Evolutionary conservation across 2,797 vertebrate genomes (phyloP).

Genomic region (Morus bassanus): DNA sequence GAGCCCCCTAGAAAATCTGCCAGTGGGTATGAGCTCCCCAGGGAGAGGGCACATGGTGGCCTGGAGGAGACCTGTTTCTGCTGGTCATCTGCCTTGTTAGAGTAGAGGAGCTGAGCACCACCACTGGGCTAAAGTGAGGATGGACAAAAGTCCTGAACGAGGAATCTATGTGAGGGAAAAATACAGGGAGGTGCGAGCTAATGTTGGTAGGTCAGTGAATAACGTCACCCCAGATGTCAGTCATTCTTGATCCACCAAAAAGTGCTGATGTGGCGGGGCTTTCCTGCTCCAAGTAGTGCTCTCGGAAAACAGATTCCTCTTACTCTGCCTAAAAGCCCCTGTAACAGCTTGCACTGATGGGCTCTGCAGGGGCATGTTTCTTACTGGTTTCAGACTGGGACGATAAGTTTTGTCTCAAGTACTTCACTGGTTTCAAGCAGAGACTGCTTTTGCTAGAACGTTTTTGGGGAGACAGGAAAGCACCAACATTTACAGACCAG

Average conservation of each 20-base stretch:
- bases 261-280: neutral
- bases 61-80: neutral
- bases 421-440: neutral
- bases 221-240: neutral
- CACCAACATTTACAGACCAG: neutral
- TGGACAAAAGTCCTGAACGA: neutral
- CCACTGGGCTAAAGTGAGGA: neutral
- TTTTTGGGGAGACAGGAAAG: neutral
- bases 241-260: neutral
- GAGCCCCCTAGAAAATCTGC: neutral
- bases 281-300: neutral
- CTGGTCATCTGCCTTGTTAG: neutral
- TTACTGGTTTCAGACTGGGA: neutral
- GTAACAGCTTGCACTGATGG: neutral
- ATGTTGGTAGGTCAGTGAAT: neutral
- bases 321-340: neutral
- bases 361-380: neutral
- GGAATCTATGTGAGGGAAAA: fast-evolving
- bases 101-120: neutral
- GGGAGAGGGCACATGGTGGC: fast-evolving
- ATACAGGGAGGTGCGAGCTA: neutral
- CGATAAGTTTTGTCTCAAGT: neutral
- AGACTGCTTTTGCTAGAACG: neutral
- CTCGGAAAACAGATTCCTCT: neutral
- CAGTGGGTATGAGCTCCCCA: neutral